Evolutionary conservation across 2,797 vertebrate species (phyloP).

Genomic region (Capromys pilorides): DNA sequence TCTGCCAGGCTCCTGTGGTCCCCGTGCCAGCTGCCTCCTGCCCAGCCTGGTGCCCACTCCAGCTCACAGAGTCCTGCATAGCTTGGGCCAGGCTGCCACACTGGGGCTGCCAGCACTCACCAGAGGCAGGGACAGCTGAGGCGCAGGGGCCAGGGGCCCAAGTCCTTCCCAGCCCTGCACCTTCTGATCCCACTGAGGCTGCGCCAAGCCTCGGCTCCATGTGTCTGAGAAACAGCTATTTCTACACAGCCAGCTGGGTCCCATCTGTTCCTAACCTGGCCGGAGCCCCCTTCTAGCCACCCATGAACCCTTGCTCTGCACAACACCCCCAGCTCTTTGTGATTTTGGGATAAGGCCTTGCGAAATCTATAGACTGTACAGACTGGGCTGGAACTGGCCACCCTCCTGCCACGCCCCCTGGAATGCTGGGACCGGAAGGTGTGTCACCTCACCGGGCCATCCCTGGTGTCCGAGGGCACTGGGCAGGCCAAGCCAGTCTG

Average conservation of each 20-base stretch:
- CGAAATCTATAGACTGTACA: not conserved
- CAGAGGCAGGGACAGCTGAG: accelerated
- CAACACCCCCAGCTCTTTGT: not conserved
- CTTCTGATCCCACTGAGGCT: not conserved
- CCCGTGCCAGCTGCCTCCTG: not conserved
- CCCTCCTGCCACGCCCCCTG: not conserved
- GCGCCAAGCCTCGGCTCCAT: not conserved
- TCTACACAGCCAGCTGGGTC: constrained; percentile 43
- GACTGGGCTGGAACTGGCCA: not conserved
- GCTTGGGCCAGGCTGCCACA: not conserved
- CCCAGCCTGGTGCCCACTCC: not conserved
- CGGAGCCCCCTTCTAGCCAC: accelerated
- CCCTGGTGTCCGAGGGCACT: accelerated
- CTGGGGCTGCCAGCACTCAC: not conserved
- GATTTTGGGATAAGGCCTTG: not conserved
- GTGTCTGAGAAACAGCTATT: not conserved
- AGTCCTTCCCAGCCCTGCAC: too few species aligned
- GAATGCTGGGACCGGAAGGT: not conserved
- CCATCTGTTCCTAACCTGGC: not conserved
- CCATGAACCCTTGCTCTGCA: not conserved
- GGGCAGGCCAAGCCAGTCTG: accelerated
- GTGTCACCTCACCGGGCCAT: not conserved
- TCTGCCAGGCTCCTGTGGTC: accelerated
- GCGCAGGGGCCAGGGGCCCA: not conserved
- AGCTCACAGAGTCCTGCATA: not conserved